A percentile compares a stretch with the other conserved stretches of the same genome.
Evolutionary conservation across 2,113 vertebrate genomes (phyloP).

Genomic region (Carettochelys insculpta): DNA sequence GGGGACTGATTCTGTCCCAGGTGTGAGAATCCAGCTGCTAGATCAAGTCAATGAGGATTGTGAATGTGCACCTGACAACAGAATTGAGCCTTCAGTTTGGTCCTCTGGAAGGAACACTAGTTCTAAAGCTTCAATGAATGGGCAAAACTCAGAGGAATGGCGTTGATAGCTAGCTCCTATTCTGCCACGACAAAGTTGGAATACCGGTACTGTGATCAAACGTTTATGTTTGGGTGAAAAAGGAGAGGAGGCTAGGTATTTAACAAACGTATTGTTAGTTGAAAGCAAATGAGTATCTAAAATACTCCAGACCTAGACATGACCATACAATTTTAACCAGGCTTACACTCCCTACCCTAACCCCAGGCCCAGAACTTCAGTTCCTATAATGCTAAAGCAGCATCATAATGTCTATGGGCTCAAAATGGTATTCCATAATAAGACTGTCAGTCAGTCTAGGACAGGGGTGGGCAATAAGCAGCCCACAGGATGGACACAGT

Average conservation of each 20-base stretch:
- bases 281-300: background rate
- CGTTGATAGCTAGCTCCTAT: background rate
- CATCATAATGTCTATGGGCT: background rate
- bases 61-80: background rate
- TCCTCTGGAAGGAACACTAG: background rate
- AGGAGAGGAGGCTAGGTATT: background rate
- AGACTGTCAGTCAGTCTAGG: background rate
- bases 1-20: background rate
- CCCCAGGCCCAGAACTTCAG: accelerated
- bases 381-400: background rate
- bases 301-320: background rate
- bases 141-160: background rate
- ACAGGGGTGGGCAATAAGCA: no score
- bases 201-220: background rate
- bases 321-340: background rate
- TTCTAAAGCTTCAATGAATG: background rate
- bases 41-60: background rate
- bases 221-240: background rate
- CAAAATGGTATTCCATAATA: background rate
- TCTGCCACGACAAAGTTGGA: background rate
- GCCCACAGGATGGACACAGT: no score
- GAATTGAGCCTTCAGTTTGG: background rate
- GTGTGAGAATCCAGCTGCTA: background rate
- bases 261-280: background rate
- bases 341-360: background rate